Evolutionary conservation across 2,888 invertebrate species (phyloP), one percentile per base, ranked within the genome.

Genomic region (Malthinus flaveolus): DNA sequence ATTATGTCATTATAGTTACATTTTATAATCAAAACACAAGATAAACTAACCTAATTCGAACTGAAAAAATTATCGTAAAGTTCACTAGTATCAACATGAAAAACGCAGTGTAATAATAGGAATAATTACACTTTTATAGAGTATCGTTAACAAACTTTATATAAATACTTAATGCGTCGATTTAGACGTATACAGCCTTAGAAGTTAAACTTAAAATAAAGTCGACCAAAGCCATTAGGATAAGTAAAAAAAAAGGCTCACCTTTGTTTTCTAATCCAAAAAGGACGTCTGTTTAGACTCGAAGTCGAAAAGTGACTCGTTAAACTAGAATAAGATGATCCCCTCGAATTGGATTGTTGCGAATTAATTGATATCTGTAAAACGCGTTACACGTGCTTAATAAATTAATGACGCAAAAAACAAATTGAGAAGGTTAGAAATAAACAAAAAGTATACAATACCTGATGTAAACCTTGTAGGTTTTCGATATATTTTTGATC

Each of bases 281-380:
- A 87, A 85, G 86, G 87, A 74, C 87, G 85, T 73, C 85, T 83
- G 67, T 83, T 83, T 74, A 83, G 81, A 76, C 85, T 85, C 75
- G 81, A 83, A 59, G 81, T 82, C 32, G 85, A 85, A 76, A 83
- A 83, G 75, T 82, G 83, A 73, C 85, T 86, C 64, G 80, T 80
- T 64, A 82, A 78, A 74, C 85, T 86, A 63, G 79, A 76, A 78
- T 83, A 83, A 66, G 85, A 85, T 72, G 83, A 81, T 70, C 83
- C 84, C 78, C 84, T 85, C 71, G 84, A 79, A 78, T 84, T 84
- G 72, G 81, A 23, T 23, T 23, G 82, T 73, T 82, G 81, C 75
- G 84, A 83, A 79, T 83, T 82, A 11, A 12, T 33, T 37, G 80
- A 71, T 82, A 83, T 82, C 85, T 85, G 63, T 33, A 54, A 59